Evolutionary conservation across 2,797 vertebrate species (phyloP).

Genomic region (Crenuchus spilurus): DNA sequence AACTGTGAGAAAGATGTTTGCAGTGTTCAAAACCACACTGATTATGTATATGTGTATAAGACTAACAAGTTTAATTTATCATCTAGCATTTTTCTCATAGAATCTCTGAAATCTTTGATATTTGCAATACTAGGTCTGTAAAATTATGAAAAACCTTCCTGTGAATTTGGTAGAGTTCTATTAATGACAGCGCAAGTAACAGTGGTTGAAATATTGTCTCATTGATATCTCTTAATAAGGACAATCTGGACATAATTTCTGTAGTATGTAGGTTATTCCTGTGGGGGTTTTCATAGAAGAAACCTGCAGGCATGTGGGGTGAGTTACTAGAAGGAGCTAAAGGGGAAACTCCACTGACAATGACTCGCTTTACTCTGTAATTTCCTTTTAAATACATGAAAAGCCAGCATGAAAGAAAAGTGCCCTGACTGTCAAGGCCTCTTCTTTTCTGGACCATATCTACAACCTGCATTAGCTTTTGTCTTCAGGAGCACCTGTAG

Average conservation of each 20-base stretch:
- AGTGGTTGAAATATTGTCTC: too few relatives aligned
- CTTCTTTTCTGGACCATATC: background rate
- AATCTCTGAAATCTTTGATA: too few relatives aligned
- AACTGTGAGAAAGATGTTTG: too few relatives aligned
- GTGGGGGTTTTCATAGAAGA: background rate
- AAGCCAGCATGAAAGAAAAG: background rate
- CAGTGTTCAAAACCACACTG: too few relatives aligned
- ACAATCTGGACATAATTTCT: background rate
- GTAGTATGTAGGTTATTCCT: background rate
- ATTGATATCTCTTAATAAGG: background rate
- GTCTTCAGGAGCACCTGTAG: conserved; percentile 42
- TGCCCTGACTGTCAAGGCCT: background rate
- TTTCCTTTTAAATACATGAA: conserved; percentile 26
- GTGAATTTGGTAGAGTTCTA: too few relatives aligned
- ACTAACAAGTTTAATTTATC: too few relatives aligned
- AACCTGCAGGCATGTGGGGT: background rate
- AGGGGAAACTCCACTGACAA: conserved; percentile 6
- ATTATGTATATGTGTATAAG: too few relatives aligned
- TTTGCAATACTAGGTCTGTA: too few relatives aligned
- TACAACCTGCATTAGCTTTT: conserved; percentile 17
- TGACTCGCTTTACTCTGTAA: background rate
- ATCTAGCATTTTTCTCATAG: too few relatives aligned
- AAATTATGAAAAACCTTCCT: too few relatives aligned
- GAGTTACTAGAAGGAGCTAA: conserved; percentile 13
- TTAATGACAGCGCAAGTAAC: too few relatives aligned